Base-by-base conservation (phyloP, 2,797 vertebrate genomes). In the Setipinna tenuifilis region DNA sequence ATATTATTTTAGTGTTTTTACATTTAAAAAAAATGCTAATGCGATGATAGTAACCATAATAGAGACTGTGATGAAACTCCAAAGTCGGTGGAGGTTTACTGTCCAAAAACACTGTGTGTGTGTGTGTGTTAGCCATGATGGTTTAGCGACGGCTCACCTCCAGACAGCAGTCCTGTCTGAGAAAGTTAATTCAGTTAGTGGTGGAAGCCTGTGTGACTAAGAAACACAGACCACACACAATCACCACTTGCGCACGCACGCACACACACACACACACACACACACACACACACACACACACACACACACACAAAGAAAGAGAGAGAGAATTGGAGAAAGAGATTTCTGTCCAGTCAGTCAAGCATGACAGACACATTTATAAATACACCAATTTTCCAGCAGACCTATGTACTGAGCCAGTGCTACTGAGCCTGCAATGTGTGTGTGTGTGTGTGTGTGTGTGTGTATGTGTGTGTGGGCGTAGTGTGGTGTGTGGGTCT, bases 381-480 rank as follows among this genome's bases (percentile, higher is more conserved):
- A 78, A 78, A 78, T 78, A 78, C 35, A 78, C 71, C 28, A 75
- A 78, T 78, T 78, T 78, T 78, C 71, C 71, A 78, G 71, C 71
- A 44, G 71, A 41, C 71, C 31, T 78, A 44, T 78, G 71, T 78
- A 35, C 71, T 16, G 17, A 44, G 71, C 31, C 57, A 21, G 35
- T 44, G 71, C 71, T 78, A 78, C 71, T 41, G 71, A 31, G 71
- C 71, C 44, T 41, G 71, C 31, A 75, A 35, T 41, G 31, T 78
- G 71, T 78, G 68, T 75, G 68, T 41, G 68, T 75, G 68, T 35
- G 68, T 75, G 68, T 35, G 28, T 35, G 25, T 31, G 28, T 71
- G 65, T 71, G 65, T 31, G 25, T 71, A 25, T 71, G 68, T 35
- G 68, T 71, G 28, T 71, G 65, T 68, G 65, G 28, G 25, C 28